These are phyloP conservation scores for Melangyna quadrimaculata DNA, from an alignment of 2,888 invertebrate species.

Conservation along the genomic window DNA sequence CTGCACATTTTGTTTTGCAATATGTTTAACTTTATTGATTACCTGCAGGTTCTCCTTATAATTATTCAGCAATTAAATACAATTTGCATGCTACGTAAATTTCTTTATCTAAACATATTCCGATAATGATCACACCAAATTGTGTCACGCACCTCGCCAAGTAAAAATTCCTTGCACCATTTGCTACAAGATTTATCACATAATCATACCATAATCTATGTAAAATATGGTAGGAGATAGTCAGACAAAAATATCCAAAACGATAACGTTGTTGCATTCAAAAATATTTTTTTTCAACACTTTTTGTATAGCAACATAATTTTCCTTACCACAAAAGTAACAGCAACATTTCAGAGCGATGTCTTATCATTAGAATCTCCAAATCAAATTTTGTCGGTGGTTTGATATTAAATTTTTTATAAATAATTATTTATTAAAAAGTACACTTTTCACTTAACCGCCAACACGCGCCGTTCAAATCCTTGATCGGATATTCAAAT, in stretches of 20 bases:
- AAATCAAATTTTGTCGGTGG: not conserved
- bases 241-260: no score
- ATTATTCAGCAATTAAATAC: not conserved
- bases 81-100: not conserved
- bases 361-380: not conserved
- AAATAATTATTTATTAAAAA: not conserved
- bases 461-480: no score
- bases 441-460: not conserved
- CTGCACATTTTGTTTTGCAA: not conserved
- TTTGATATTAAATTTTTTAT: not conserved
- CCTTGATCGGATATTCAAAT: not conserved
- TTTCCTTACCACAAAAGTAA: slow-evolving; percentile 9
- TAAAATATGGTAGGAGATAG: no score
- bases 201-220: no score
- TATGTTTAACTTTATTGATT: not conserved
- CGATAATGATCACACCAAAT: not conserved
- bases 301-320: not conserved
- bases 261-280: no score
- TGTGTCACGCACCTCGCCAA: not conserved
- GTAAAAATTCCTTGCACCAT: not conserved
- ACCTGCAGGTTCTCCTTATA: not conserved
- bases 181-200: not conserved
- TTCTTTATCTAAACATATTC: not conserved
- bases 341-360: slow-evolving; percentile 7
- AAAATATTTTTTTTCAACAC: no score